Percentiles rank a stretch among this genome's conserved stretches.
phyloP scores from a whole-genome alignment of 2,888 invertebrate genomes.

The Drosophila prolongata region DNA sequence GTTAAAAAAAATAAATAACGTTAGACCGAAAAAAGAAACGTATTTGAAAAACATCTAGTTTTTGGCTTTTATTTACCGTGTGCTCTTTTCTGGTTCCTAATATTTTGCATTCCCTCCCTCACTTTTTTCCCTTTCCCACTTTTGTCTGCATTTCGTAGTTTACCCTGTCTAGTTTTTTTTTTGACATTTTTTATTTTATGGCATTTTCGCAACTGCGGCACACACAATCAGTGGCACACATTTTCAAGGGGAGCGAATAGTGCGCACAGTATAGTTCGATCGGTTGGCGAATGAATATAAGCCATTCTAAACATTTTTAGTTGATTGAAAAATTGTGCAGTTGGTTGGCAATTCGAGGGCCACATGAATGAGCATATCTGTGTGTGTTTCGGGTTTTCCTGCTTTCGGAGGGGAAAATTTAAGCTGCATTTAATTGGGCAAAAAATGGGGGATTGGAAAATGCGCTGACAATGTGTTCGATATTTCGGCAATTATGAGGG shows the following conservation, averaged over 20 bases:
- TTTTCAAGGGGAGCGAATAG: slow-evolving; percentile 27
- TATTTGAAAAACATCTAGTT: neutral
- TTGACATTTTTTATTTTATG: slow-evolving; percentile 68
- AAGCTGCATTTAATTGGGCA: slow-evolving; percentile 74
- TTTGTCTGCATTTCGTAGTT: slow-evolving; percentile 47
- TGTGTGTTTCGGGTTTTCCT: slow-evolving; percentile 3
- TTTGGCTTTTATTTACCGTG: slow-evolving; percentile 6
- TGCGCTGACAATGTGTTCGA: slow-evolving; percentile 41
- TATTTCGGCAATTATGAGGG: slow-evolving; percentile 27
- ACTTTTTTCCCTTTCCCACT: slow-evolving; percentile 4
- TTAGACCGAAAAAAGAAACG: neutral
- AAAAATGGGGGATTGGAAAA: slow-evolving; percentile 50
- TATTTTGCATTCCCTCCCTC: neutral
- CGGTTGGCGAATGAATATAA: slow-evolving; percentile 57
- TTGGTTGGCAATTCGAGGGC: slow-evolving; percentile 64
- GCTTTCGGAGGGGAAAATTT: slow-evolving; percentile 41
- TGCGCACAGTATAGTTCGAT: slow-evolving; percentile 49
- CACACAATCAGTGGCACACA: slow-evolving; percentile 62
- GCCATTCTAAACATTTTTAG: slow-evolving; percentile 75
- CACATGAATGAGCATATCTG: slow-evolving; percentile 2
- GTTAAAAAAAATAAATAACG: neutral
- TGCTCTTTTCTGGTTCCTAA: neutral
- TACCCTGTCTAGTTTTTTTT: slow-evolving; percentile 36
- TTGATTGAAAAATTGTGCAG: slow-evolving; percentile 79
- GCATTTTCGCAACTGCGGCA: slow-evolving; percentile 49